A percentile compares a stretch with the other conserved stretches of the same genome.
phyloP scores from a whole-genome alignment of 1,140 invertebrate genomes.

The Mamestra configurata region DNA sequence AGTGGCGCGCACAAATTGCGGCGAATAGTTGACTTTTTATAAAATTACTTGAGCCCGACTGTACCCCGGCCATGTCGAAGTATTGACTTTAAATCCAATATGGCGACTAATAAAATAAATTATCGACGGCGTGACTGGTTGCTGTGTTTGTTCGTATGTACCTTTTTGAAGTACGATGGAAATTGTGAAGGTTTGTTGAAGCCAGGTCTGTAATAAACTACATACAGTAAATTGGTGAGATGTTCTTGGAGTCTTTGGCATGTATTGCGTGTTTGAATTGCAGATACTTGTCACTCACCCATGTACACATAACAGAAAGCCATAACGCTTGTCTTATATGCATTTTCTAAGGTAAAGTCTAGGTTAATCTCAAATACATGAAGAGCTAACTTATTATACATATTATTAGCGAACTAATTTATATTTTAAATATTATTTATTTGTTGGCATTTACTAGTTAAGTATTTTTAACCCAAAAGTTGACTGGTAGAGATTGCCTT shows the following conservation, averaged over 20 bases:
- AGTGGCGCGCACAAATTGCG: constrained; percentile 55
- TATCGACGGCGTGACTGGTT: constrained; percentile 5
- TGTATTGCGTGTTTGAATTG: no score
- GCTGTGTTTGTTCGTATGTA: constrained; percentile 20
- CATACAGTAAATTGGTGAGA: background rate
- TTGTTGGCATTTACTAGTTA: no score
- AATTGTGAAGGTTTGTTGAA: constrained; percentile 10
- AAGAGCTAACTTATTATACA: no score
- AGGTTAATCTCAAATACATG: no score
- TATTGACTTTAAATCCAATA: constrained; percentile 44
- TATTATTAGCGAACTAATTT: no score
- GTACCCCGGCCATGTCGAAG: background rate
- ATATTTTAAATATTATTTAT: no score
- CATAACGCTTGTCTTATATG: no score
- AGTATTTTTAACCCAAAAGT: no score
- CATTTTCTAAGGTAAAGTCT: no score
- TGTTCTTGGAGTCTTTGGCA: background rate
- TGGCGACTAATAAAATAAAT: constrained; percentile 44
- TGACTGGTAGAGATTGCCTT: no score
- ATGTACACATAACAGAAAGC: no score
- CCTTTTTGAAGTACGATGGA: background rate
- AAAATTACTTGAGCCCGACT: constrained; percentile 39
- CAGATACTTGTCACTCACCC: background rate
- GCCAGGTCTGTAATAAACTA: background rate
- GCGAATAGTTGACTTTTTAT: constrained; percentile 56